phyloP scores from a whole-genome alignment of 2,113 vertebrate species.

The Boleophthalmus pectinirostris region DNA sequence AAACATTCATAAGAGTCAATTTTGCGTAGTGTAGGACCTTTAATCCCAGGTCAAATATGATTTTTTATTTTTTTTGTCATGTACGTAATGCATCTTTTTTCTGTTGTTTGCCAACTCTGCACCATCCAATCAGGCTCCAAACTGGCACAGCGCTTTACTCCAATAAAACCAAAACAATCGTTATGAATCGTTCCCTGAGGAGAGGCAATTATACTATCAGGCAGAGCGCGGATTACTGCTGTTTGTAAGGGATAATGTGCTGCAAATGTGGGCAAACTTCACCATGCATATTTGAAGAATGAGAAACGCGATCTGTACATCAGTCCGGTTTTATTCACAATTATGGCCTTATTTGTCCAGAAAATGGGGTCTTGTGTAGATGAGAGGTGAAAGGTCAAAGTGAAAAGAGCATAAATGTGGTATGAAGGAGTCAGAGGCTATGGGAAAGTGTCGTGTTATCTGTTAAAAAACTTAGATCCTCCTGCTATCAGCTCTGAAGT shows the following conservation, averaged over 20 bases:
- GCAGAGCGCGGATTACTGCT: conserved; percentile 52
- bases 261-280: conserved; percentile 67
- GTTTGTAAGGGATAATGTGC: conserved; percentile 62
- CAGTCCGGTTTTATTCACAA: conserved; percentile 29
- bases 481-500: conserved; percentile 30
- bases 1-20: no score
- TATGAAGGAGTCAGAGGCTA: conserved; percentile 45
- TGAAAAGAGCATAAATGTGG: conserved; percentile 40
- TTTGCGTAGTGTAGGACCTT: no score
- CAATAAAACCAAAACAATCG: conserved; percentile 43
- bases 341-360: conserved; percentile 53
- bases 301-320: conserved; percentile 41
- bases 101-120: conserved; percentile 35
- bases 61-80: no score
- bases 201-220: conserved; percentile 52
- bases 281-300: conserved; percentile 50
- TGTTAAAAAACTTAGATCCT: conserved; percentile 37
- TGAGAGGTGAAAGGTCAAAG: conserved; percentile 50
- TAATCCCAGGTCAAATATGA: background rate
- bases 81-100: background rate
- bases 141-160: conserved; percentile 15
- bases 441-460: conserved; percentile 46
- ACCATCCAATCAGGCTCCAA: conserved; percentile 39
- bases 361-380: conserved; percentile 42
- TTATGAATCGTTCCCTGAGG: conserved; percentile 21